Base-by-base conservation (phyloP, 2,888 invertebrate species). In the Drosophila meridiana region DNA sequence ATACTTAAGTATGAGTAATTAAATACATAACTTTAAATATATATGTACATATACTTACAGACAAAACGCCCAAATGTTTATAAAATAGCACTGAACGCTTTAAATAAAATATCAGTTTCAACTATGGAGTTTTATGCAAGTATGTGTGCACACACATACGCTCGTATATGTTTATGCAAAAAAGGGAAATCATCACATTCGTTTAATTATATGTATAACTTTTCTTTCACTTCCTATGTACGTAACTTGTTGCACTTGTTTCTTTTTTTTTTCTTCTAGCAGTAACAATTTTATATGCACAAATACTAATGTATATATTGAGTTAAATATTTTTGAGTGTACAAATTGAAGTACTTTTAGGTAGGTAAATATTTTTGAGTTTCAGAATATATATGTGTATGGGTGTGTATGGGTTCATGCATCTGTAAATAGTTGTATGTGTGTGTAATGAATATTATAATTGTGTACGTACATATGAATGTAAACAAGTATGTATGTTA, bases 141-240 rank as follows among this genome's bases (percentile, higher is more conserved):
- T 36, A 36, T n/a, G 2, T 52, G 26, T 8, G 20, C 26, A 52
- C 34, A 32, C 20, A 66, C 28, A 8, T 43, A 58, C 26, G 42
- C 26, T 20, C 20, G 40, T 52, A 43, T 28, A 14, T 43, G 42
- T 30, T 42, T 52, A 66, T n/a, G 52, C 43, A 30, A 60, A 58
- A 58, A 58, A 55, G 58, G 58, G 58, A 58, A 58, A 58, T 58
- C 58, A 58, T 36, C 57, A 43, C 57, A 58, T 60, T 47, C 53
- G 36, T 28, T 59, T 59, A 45, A 47, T 69, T 78, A 61, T 60
- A 63, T 61, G 63, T 34, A 34, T 32, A 56, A 55, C 61, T 67
- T 67, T 79, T 77, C 58, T 64, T 73, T 78, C 59, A 71, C 57
- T 80, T 80, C 55, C 62, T 59, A 59, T 62, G n/a, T 62, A 20